Evolutionary conservation across 2,888 invertebrate genomes (phyloP).

Genomic region (Imbricaverruca yamaguchii): DNA sequence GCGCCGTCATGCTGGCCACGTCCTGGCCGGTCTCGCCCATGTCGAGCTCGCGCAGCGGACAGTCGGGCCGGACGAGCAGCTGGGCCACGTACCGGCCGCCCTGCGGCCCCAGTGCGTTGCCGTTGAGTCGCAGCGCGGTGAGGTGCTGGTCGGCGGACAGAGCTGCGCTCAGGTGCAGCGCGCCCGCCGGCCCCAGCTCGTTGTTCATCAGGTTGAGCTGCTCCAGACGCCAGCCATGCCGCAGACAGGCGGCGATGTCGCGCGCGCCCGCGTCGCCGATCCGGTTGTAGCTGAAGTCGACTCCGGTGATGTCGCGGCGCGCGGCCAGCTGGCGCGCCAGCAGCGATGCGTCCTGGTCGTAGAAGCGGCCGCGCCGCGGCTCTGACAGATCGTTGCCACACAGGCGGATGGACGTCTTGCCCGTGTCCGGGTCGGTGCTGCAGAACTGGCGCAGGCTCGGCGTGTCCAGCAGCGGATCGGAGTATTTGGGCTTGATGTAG

Average conservation of each 20-base stretch:
- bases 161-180: neutral
- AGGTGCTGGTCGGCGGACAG: neutral
- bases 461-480: neutral
- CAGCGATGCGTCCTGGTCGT: neutral
- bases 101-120: neutral
- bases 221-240: neutral
- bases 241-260: neutral
- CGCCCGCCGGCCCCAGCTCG: neutral
- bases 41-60: conserved; percentile 11
- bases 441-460: conserved; percentile 7
- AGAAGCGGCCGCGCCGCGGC: neutral
- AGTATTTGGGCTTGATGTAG: neutral
- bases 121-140: neutral
- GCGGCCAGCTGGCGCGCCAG: neutral
- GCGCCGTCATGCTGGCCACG: neutral
- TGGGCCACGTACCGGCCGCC: neutral
- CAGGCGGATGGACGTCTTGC: neutral
- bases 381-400: conserved; percentile 11
- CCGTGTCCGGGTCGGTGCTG: neutral
- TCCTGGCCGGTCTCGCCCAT: conserved; percentile 5
- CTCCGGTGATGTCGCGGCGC: conserved; percentile 8
- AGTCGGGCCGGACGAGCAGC: neutral
- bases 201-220: conserved; percentile 20
- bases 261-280: neutral
- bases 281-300: conserved; percentile 19